Evolutionary conservation across 2,113 vertebrate species (phyloP).

Genomic region (Cebidichthys violaceus): DNA sequence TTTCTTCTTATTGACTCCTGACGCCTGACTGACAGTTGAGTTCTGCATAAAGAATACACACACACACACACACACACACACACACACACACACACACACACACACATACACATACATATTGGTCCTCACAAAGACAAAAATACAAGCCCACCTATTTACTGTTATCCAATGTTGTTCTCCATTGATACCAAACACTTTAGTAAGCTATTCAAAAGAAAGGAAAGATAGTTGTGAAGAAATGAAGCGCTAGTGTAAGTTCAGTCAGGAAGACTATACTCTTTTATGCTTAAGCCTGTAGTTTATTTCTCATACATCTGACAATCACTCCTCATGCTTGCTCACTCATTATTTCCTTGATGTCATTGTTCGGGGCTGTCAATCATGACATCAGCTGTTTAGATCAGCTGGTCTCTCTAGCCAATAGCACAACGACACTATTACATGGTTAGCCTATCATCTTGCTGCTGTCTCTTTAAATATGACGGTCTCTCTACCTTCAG

Average conservation of each 20-base stretch:
- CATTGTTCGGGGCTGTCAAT: too few relatives aligned
- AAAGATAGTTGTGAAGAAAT: not conserved
- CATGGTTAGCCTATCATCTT: too few relatives aligned
- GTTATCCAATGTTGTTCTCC: not conserved
- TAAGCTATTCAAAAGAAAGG: not conserved
- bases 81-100: constrained; percentile 25
- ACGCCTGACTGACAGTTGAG: constrained; percentile 70
- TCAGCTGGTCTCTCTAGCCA: too few relatives aligned
- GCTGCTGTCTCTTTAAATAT: too few relatives aligned
- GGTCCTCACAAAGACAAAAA: not conserved
- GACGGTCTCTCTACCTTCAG: too few relatives aligned
- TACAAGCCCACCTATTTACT: not conserved
- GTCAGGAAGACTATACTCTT: too few relatives aligned
- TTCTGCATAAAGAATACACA: constrained; percentile 50
- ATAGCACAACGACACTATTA: too few relatives aligned
- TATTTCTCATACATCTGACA: too few relatives aligned
- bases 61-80: constrained; percentile 23
- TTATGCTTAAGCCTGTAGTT: not conserved
- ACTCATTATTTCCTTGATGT: too few relatives aligned
- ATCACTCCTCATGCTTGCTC: too few relatives aligned
- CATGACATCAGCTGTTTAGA: too few relatives aligned
- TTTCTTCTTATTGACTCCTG: constrained; percentile 33
- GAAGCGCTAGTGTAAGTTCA: too few relatives aligned
- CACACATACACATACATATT: not conserved
- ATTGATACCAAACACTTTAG: not conserved